Evolutionary conservation across 2,113 vertebrate genomes (phyloP), one percentile per base, ranked within the genome.

Genomic region (Cephalopterus ornatus): DNA sequence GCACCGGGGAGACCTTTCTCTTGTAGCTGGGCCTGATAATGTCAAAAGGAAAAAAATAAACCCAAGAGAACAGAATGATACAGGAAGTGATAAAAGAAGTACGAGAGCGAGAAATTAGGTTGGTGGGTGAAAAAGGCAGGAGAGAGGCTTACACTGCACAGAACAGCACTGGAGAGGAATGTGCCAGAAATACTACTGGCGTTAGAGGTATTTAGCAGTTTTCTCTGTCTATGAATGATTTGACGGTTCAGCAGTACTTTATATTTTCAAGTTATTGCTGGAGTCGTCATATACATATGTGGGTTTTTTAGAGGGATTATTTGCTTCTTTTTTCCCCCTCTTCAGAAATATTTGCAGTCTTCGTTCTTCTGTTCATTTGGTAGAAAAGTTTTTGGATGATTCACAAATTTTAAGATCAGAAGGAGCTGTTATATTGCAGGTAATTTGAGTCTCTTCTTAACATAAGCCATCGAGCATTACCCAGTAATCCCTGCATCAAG

Each of bases 361-460:
- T 92, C 82, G 61, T 71, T 96, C 88, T 85, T 76, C 82, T 92
- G 50, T 83, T 30, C 17, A 59, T 85, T 96, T 91, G 65, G 37
- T 84, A 68, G 53, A 88, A 92, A 84, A 37, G 30, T 92, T 92
- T 75, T 88, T 81, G 63, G 35, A 74, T 93, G 75, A 94, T 88
- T 95, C 92, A 91, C 26, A 66, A 72, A 63, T 90, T 84, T 96
- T 81, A 74, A 81, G 85, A 92, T 77, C 82, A 95, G 92, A 95
- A 86, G 82, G 82, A 90, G 50, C 5, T 6, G 39, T 86, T 96
- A 59, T 41, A 33, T 95, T 94, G 67, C 80, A 88, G 46, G 50
- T 96, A 93, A 94, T 95, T 89, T 95, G 85, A 83, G 66, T 76
- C 63, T 35, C 85, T 93, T 93, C 39, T 86, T 93, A 94, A 52